Evolutionary conservation across 2,797 vertebrate species (phyloP), one percentile per base, ranked within the genome.

Genomic region (Chiloscyllium punctatum): DNA sequence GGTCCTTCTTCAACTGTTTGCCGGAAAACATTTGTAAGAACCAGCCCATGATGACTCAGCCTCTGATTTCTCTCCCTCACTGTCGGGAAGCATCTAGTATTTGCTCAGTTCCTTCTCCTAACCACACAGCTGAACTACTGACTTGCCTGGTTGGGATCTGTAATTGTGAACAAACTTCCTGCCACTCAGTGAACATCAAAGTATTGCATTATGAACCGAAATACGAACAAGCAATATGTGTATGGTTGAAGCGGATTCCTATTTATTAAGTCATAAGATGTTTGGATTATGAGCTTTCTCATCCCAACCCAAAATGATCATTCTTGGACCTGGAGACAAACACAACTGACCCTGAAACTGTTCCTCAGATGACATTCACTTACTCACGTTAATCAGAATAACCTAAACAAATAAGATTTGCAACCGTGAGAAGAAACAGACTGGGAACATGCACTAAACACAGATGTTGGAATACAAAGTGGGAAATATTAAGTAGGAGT

Each of bases 41-140:
- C 37, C 30, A 68, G 88, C 57, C 0, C n/a, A 21, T 30, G 88
- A 27, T 91, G 88, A 91, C 16, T 91, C 88, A 91, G 30, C 57
- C 51, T 62, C 6, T 90, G 87, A 1, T n/a, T 62, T 16, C 33
- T 16, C 88, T n/a, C 88, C 62, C 88, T 91, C 8, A 66, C 62
- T 91, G 88, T 37, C 57, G 57, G 87, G 88, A 91, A 91, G n/a
- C 37, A 21, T 91, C 51, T 88, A 33, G 51, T 30, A 86, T 91
- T 91, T 91, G 57, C 16, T 68, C 33, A 91, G 88, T 68, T 91
- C 88, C 88, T 62, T 33, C 88, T 66, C 88, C n/a, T 66, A 91
- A 91, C 57, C 88, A 91, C 88, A 66, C 57, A 91, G 33, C 57
- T 91, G 88, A 66, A 91, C 13, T 66, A 16, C 16, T 66, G 88